phyloP scores from a whole-genome alignment of 64 coral and sea anemone species.

The Dendrophyllia cribrosa region DNA sequence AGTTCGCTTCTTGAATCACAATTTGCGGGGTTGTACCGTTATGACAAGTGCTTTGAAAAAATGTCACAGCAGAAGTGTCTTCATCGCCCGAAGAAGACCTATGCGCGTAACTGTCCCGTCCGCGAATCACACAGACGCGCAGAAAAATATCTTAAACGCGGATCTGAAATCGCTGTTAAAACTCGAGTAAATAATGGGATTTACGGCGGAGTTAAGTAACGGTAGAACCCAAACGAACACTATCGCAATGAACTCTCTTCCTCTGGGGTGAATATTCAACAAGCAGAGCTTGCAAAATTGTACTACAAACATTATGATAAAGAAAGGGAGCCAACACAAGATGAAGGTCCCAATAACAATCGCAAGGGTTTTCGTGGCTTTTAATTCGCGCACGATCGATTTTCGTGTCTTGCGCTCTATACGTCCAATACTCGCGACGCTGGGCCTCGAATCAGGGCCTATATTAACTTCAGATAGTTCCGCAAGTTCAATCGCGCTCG shows the following conservation, averaged over 20 bases:
- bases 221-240: conserved; percentile 84
- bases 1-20: conserved; percentile 76
- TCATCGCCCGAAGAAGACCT: conserved; percentile 38
- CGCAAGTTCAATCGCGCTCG: neutral
- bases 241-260: conserved; percentile 56
- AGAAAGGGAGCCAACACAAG: conserved; percentile 88
- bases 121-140: conserved; percentile 45
- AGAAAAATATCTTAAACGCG: conserved; percentile 88
- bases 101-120: neutral
- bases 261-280: conserved; percentile 2
- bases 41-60: conserved; percentile 11
- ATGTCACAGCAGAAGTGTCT: conserved; percentile 3
- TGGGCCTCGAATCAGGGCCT: conserved; percentile 24
- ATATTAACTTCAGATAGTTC: conserved; percentile 63
- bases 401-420: conserved; percentile 78
- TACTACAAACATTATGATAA: conserved; percentile 78
- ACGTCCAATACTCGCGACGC: conserved; percentile 76
- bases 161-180: conserved; percentile 88
- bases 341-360: conserved; percentile 92
- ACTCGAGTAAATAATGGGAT: conserved; percentile 92
- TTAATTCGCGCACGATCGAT: conserved; percentile 88
- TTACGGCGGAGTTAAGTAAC: conserved; percentile 83
- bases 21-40: conserved; percentile 79
- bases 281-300: conserved; percentile 75
- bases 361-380: conserved; percentile 90